These are phyloP conservation scores for Anorthoa munda DNA, from an alignment of 2,888 invertebrate species.

Conservation along the genomic window DNA sequence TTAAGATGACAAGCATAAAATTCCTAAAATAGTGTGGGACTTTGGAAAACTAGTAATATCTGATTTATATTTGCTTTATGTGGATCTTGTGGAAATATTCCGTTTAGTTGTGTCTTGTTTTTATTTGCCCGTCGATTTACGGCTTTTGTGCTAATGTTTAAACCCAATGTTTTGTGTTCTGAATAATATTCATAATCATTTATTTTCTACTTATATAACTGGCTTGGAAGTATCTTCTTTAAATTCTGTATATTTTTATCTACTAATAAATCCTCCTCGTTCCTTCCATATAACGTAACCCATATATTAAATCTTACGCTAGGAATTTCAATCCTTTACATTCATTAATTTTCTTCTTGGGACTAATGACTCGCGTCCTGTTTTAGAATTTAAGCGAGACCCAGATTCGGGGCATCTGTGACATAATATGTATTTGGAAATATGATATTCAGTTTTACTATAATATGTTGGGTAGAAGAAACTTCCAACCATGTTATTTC, in stretches of 20 bases:
- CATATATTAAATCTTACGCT: conserved; percentile 31
- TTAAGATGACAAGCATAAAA: conserved; percentile 53
- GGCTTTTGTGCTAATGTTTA: background rate
- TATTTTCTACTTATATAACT: background rate
- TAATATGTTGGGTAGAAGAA: background rate
- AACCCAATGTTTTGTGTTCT: conserved; percentile 4
- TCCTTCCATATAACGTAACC: conserved; percentile 11
- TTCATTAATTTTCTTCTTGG: conserved; percentile 48
- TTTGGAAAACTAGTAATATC: conserved; percentile 36
- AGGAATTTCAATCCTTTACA: conserved; percentile 45
- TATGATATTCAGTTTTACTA: conserved; percentile 36
- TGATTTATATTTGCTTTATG: conserved; percentile 48
- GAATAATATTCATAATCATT: background rate
- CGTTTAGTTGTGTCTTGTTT: conserved; percentile 11
- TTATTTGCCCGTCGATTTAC: conserved; percentile 30
- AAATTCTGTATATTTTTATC: background rate
- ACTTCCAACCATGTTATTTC: conserved; percentile 3
- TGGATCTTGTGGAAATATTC: conserved; percentile 33
- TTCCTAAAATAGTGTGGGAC: conserved; percentile 18
- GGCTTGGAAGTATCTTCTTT: background rate
- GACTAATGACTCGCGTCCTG: conserved; percentile 48
- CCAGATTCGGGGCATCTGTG: conserved; percentile 34
- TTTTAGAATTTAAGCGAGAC: conserved; percentile 46
- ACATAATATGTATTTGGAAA: conserved; percentile 31
- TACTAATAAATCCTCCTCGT: background rate